These are phyloP conservation scores for Simalia tracyae DNA, from an alignment of 2,797 vertebrate genomes.

Conservation along the genomic window DNA sequence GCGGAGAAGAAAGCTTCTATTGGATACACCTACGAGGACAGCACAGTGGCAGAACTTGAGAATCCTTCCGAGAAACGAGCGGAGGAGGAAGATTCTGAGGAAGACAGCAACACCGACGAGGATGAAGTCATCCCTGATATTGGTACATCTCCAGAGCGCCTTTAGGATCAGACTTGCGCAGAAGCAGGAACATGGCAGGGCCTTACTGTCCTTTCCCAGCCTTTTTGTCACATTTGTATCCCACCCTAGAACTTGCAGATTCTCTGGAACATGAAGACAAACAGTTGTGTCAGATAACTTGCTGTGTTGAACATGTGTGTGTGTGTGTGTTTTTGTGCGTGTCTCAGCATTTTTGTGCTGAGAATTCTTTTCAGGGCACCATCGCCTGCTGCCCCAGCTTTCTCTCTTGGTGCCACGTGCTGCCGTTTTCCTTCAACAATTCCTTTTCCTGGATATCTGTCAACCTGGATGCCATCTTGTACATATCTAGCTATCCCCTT, in stretches of 20 bases:
- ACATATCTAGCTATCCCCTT: no score
- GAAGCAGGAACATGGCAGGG: background rate
- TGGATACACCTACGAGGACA: slow-evolving; percentile 96
- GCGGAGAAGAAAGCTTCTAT: slow-evolving; percentile 94
- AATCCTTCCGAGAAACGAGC: slow-evolving; percentile 81
- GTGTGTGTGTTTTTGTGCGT: no score
- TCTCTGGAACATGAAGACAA: no score
- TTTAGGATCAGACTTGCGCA: background rate
- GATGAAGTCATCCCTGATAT: slow-evolving; percentile 94
- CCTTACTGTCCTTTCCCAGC: background rate
- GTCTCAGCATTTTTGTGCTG: background rate
- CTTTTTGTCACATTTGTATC: no score
- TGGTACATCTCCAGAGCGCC: slow-evolving; percentile 71
- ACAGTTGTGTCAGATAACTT: no score
- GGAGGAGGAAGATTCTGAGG: slow-evolving; percentile 89
- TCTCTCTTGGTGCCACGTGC: no score
- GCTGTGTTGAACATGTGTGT: no score
- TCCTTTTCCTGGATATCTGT: background rate
- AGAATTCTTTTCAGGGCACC: background rate
- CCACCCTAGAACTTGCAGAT: background rate
- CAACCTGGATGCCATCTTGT: no score
- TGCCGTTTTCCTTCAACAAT: background rate
- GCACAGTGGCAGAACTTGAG: slow-evolving; percentile 86
- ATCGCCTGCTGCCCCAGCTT: background rate
- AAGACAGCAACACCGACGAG: slow-evolving; percentile 91